Conservation (phyloP, 2,888 invertebrate species). For the Drosophila kanekoi region DNA sequence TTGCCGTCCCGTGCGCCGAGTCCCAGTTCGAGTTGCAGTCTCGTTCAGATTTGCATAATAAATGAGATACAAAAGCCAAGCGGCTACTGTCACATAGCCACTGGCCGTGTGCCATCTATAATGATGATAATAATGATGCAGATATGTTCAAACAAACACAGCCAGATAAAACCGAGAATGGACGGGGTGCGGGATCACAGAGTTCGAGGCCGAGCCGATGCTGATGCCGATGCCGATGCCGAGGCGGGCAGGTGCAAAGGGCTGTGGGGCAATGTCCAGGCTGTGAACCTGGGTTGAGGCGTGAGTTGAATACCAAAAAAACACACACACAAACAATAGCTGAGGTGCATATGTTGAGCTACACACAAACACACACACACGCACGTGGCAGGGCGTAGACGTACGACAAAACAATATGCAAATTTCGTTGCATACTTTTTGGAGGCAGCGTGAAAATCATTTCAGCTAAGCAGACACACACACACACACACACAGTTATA, state of each 20-base stretch:
- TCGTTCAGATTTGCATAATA: constrained; percentile 74
- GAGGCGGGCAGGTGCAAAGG: constrained; percentile 56
- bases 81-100: constrained; percentile 78
- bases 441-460: constrained; percentile 79
- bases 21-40: constrained; percentile 26
- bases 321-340: constrained; percentile 18
- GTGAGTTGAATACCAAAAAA: constrained; percentile 47
- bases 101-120: constrained; percentile 73
- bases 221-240: background rate
- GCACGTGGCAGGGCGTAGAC: constrained; percentile 17
- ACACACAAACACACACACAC: constrained; percentile 15
- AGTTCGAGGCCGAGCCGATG: background rate
- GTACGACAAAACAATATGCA: constrained; percentile 73
- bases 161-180: constrained; percentile 37
- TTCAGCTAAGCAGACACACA: constrained; percentile 69
- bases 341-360: constrained; percentile 51
- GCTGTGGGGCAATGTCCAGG: constrained; percentile 32
- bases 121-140: constrained; percentile 77
- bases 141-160: constrained; percentile 51
- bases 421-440: constrained; percentile 79
- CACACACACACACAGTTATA: constrained; percentile 20
- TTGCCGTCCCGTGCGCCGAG: background rate
- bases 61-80: constrained; percentile 78
- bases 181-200: background rate
- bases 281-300: constrained; percentile 22